Conservation (phyloP, 2,888 invertebrate species). For the Geotrupes spiniger region DNA sequence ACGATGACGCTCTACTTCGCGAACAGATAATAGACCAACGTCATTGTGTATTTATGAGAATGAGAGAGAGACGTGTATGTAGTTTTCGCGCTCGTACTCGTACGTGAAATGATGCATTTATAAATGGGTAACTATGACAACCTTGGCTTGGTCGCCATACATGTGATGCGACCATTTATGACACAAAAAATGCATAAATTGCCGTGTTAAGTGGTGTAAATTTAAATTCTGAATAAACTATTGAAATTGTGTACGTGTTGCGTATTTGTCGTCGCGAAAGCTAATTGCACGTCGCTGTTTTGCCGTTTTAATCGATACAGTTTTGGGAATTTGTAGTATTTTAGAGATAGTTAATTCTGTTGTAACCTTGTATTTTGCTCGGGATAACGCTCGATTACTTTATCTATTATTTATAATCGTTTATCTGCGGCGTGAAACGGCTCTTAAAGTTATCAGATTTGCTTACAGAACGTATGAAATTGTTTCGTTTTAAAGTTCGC, state of each 20-base stretch:
- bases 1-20: constrained; percentile 43
- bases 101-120: constrained; percentile 33
- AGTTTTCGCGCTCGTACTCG: constrained; percentile 13
- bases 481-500: too few species aligned
- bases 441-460: constrained; percentile 1
- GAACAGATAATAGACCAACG: constrained; percentile 34
- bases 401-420: constrained; percentile 2
- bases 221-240: too few species aligned
- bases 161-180: constrained; percentile 22
- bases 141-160: constrained; percentile 31
- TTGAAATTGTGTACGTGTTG: too few species aligned
- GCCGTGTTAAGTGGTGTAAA: neutral
- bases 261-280: neutral
- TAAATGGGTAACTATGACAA: constrained; percentile 43
- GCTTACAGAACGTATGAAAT: too few species aligned
- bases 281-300: neutral
- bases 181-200: neutral
- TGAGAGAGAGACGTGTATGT: constrained; percentile 8
- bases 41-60: constrained; percentile 20
- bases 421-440: neutral
- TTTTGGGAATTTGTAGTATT: neutral
- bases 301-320: too few species aligned
- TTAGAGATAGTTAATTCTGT: neutral
- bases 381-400: neutral
- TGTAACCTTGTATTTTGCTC: constrained; percentile 20